These are phyloP conservation scores for Astreopora myriophthalma DNA, from an alignment of 64 coral and sea anemone species.

Conservation along the genomic window DNA sequence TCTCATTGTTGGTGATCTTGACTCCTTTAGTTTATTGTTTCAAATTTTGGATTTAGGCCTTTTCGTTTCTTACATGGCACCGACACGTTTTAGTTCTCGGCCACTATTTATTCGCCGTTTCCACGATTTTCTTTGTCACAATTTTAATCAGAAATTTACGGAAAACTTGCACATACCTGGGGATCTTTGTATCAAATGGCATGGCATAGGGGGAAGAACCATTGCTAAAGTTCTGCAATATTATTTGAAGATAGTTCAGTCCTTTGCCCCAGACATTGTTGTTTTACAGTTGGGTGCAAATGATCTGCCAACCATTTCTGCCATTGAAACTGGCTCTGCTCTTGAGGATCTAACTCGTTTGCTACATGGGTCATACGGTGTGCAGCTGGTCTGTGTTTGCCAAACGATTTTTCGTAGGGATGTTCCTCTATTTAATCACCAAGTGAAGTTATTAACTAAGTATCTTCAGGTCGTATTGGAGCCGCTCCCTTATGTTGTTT, in stretches of 20 bases:
- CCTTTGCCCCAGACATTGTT: not conserved
- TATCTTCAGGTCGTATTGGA: constrained; percentile 9
- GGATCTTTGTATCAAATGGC: not conserved
- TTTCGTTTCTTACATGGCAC: not conserved
- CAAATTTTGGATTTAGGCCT: too few relatives aligned
- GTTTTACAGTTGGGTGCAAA: not conserved
- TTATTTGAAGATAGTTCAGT: not conserved
- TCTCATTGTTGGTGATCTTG: not conserved
- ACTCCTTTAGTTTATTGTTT: too few relatives aligned
- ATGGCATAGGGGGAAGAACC: not conserved
- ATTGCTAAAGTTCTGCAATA: not conserved
- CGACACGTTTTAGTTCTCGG: not conserved
- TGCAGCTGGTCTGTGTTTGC: not conserved
- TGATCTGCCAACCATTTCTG: not conserved
- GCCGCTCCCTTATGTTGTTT: not conserved
- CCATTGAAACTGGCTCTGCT: not conserved
- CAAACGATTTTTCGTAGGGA: not conserved
- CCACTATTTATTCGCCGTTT: constrained; percentile 6
- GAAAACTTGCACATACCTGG: not conserved
- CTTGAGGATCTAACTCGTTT: not conserved
- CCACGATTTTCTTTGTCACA: not conserved
- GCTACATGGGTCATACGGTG: not conserved
- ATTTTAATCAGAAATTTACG: too few relatives aligned
- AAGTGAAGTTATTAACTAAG: not conserved
- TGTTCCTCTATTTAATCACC: not conserved